Evolutionary conservation across 2,888 invertebrate genomes (phyloP), one percentile per base, ranked within the genome.

Genomic region (Sycophila texana): DNA sequence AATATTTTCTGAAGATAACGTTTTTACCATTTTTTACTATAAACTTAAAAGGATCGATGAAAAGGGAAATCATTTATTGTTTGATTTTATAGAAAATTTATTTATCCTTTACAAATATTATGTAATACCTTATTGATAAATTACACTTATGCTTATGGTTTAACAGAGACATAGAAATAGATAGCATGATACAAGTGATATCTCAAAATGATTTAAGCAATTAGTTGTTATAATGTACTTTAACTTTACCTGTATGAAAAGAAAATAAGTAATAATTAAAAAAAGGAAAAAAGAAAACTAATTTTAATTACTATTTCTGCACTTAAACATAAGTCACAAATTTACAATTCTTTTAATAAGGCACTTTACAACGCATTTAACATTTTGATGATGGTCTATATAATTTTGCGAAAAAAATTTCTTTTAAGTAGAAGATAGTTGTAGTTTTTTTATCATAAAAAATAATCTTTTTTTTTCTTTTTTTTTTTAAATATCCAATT

Each of bases 291-390:
- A 26, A 26, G 26, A 26, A 68, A 79, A 49, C 63, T 61, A 47
- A n/a, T 26, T 71, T 74, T 65, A 26, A 79, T 71, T 39, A 7
- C 10, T 68, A 70, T 70, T 58, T 4, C 4, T 16, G 55, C 58
- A 67, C 60, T 75, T 75, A 72, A n/a, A 74, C 74, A 74, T 63
- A 68, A 79, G 30, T 30, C 66, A 71, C 60, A 79, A 39, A 71
- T 72, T 18, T 72, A 72, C 61, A 79, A 22, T 57, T 18, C 16
- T 72, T 66, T 51, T 22, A 26, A 58, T 66, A 79, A 79, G 79
- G 79, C 79, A 79, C 79, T 75, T 75, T 60, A 75, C 61, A 75
- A 67, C 53, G 30, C 5, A 68, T 57, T 58, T 63, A 61, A 58
- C 20, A 57, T 57, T 63, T 58, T 39, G 65, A 73, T 61, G 7